Evolutionary conservation across 2,888 invertebrate species (phyloP).

Genomic region (Drosophila melanocephala): DNA sequence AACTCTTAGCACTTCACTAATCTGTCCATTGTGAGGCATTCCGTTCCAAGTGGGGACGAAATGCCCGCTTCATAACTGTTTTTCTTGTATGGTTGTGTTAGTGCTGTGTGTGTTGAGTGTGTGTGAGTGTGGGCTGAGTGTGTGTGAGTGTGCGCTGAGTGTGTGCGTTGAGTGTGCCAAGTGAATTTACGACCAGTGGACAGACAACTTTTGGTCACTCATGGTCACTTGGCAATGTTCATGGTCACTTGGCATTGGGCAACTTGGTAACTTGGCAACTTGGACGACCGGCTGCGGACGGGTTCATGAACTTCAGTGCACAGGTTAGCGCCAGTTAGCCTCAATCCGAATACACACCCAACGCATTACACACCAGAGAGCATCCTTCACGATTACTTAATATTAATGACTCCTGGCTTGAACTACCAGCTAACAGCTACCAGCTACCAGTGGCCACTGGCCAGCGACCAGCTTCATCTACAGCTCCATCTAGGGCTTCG

Average conservation of each 20-base stretch:
- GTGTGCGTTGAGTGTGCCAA: conserved; percentile 40
- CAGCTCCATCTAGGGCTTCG: background rate
- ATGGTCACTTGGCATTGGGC: conserved; percentile 66
- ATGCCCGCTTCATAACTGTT: conserved; percentile 67
- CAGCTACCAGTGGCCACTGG: conserved; percentile 16
- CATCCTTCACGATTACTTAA: conserved; percentile 81
- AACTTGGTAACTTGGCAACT: background rate
- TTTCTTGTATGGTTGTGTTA: conserved; percentile 9
- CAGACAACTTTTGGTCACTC: conserved; percentile 75
- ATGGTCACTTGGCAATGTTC: conserved; percentile 69
- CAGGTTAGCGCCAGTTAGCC: conserved; percentile 61
- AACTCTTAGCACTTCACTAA: conserved; percentile 79
- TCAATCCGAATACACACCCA: conserved; percentile 13
- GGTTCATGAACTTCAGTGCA: conserved; percentile 69
- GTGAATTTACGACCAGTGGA: conserved; percentile 73
- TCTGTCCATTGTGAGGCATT: conserved; percentile 79
- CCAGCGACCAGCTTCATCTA: conserved; percentile 16
- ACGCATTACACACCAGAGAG: conserved; percentile 76
- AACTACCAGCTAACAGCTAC: conserved; percentile 30
- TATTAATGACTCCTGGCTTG: conserved; percentile 71
- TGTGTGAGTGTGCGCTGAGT: conserved; percentile 1
- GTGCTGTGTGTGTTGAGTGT: background rate
- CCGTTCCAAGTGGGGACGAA: conserved; percentile 42
- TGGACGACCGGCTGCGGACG: conserved; percentile 16
- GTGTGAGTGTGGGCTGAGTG: background rate